Evolutionary conservation across 2,113 vertebrate genomes (phyloP).

Genomic region (Anarrhichthys ocellatus): DNA sequence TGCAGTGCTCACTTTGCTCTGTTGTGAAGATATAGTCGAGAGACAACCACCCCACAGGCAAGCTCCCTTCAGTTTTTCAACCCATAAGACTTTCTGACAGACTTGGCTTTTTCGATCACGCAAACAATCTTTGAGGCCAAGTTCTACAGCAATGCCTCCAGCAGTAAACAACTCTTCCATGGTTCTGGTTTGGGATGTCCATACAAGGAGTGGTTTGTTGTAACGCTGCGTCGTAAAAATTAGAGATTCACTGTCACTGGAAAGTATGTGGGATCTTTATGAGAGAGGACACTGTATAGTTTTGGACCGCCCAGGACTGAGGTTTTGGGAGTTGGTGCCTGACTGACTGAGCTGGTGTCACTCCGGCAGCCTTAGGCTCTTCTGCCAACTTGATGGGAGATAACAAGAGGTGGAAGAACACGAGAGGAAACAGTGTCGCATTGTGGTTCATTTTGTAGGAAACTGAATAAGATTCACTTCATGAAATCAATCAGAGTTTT

Average conservation of each 20-base stretch:
- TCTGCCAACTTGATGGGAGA: not conserved
- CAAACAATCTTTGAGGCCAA: not conserved
- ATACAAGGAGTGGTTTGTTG: slow-evolving; percentile 69
- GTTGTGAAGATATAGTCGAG: slow-evolving; percentile 44
- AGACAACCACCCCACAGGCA: slow-evolving; percentile 38
- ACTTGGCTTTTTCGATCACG: slow-evolving; percentile 42
- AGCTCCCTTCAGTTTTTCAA: slow-evolving; percentile 33
- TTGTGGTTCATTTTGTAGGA: not conserved
- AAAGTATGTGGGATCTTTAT: slow-evolving; percentile 62
- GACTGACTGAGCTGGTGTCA: slow-evolving; percentile 35
- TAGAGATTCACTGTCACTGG: slow-evolving; percentile 55
- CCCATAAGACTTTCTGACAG: slow-evolving; percentile 30
- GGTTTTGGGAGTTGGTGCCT: slow-evolving; percentile 37
- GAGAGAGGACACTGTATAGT: slow-evolving; percentile 47
- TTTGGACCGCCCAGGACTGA: slow-evolving; percentile 3
- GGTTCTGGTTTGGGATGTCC: slow-evolving; percentile 47
- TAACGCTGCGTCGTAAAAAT: slow-evolving; percentile 47
- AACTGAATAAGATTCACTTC: not conserved
- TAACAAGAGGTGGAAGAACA: not conserved
- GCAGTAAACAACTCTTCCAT: slow-evolving; percentile 65
- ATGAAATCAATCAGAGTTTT: slow-evolving; percentile 16
- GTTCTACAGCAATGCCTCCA: slow-evolving; percentile 15
- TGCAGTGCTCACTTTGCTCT: slow-evolving; percentile 7
- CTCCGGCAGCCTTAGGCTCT: not conserved
- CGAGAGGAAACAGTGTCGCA: not conserved